phyloP scores from a whole-genome alignment of 2,888 invertebrate species.

The Athalia cordata region DNA sequence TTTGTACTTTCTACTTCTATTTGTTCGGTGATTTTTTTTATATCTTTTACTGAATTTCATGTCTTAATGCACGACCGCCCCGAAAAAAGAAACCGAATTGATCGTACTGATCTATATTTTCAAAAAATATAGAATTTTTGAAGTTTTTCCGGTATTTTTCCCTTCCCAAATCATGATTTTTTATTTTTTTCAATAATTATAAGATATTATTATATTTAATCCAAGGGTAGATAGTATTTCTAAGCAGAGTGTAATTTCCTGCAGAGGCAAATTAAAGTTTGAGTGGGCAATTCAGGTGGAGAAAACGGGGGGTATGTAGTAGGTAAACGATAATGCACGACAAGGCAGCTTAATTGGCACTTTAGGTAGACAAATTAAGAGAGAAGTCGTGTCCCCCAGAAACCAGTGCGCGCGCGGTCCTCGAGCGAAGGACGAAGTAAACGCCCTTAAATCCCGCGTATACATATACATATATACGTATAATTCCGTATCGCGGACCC shows the following conservation, averaged over 20 bases:
- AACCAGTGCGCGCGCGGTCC: background rate
- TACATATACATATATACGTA: too few relatives aligned
- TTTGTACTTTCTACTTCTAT: too few relatives aligned
- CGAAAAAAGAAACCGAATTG: slow-evolving; percentile 1
- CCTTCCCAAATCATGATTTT: background rate
- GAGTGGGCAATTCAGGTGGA: slow-evolving; percentile 37
- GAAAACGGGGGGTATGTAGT: background rate
- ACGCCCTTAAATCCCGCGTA: background rate
- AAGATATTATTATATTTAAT: background rate
- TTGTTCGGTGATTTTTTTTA: too few relatives aligned
- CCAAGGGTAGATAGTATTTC: background rate
- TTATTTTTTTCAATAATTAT: background rate
- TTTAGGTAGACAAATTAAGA: slow-evolving; percentile 46
- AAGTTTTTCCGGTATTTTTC: background rate
- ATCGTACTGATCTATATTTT: too few relatives aligned
- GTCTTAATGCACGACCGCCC: background rate
- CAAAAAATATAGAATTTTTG: background rate
- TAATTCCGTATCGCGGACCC: too few relatives aligned
- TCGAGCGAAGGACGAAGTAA: background rate
- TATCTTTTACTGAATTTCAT: background rate
- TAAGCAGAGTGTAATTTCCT: background rate
- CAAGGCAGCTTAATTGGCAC: slow-evolving; percentile 47
- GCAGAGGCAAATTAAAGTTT: slow-evolving; percentile 22
- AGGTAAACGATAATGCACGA: slow-evolving; percentile 42
- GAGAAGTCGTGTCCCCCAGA: slow-evolving; percentile 32